phyloP scores from a whole-genome alignment of 2,888 invertebrate species.

The Heteromurus nitidus region DNA sequence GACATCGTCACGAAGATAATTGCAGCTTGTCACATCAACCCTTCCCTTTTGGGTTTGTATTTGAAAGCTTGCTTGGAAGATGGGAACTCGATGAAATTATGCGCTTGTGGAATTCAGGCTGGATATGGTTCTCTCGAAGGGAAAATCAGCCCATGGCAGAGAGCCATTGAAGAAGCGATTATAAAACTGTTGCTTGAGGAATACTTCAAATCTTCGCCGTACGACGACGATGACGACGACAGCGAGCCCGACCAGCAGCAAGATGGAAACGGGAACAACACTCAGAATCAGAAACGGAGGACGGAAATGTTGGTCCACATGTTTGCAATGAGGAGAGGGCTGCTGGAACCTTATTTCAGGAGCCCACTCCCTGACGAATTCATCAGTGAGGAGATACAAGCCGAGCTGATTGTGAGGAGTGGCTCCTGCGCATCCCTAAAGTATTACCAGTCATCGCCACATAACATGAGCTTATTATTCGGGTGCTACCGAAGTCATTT shows the following conservation, averaged over 20 bases:
- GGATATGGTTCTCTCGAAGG: constrained; percentile 59
- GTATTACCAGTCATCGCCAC: constrained; percentile 47
- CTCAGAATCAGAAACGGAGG: constrained; percentile 14
- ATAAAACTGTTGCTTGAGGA: constrained; percentile 58
- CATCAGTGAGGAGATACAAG: constrained; percentile 49
- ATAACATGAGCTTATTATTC: constrained; percentile 48
- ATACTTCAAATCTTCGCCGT: constrained; percentile 56
- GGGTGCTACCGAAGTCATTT: constrained; percentile 32
- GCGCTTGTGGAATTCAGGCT: constrained; percentile 68
- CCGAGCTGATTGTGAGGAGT: constrained; percentile 63
- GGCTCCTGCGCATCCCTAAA: constrained; percentile 61
- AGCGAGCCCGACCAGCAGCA: background rate
- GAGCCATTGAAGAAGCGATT: constrained; percentile 67
- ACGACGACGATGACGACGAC: constrained; percentile 24
- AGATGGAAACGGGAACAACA: constrained; percentile 47
- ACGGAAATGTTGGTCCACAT: constrained; percentile 49
- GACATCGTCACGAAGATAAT: constrained; percentile 64
- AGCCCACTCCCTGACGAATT: constrained; percentile 38
- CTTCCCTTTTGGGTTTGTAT: constrained; percentile 57
- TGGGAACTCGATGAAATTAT: constrained; percentile 62
- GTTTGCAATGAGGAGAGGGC: constrained; percentile 69
- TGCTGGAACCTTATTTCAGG: constrained; percentile 64
- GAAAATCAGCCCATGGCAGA: constrained; percentile 54
- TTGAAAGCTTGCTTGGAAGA: constrained; percentile 67
- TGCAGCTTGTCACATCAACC: constrained; percentile 59